Evolutionary conservation across 2,888 invertebrate species (phyloP).

Genomic region (Quadriops clusia): DNA sequence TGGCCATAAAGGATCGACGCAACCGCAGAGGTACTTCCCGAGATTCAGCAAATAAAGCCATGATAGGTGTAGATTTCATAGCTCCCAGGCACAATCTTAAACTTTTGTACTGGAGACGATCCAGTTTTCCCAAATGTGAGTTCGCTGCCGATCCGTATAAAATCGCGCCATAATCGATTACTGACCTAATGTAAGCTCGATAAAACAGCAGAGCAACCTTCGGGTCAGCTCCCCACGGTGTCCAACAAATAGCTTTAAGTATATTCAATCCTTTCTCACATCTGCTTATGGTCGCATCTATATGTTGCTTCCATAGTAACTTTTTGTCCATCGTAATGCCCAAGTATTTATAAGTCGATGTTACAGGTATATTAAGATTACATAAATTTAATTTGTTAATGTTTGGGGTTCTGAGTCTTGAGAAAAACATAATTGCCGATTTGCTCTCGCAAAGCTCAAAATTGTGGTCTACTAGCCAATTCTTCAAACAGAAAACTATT

Average conservation of each 20-base stretch:
- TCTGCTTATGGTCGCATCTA: not conserved
- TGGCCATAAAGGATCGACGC: no score
- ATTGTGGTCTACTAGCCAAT: no score
- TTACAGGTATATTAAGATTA: no score
- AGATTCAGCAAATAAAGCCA: not conserved
- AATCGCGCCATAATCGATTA: slow-evolving; percentile 2
- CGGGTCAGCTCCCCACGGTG: not conserved
- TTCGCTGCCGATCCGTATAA: slow-evolving; percentile 1
- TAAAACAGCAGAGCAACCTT: slow-evolving; percentile 1
- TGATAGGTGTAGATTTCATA: not conserved
- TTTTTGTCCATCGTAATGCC: no score
- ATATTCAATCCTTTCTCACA: not conserved
- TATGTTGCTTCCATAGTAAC: not conserved
- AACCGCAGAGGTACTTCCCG: not conserved
- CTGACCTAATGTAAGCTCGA: not conserved
- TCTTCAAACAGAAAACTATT: no score
- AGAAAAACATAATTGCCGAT: no score
- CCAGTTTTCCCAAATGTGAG: not conserved
- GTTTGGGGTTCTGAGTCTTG: no score
- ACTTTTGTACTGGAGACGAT: not conserved
- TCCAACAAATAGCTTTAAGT: not conserved
- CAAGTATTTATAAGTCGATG: no score
- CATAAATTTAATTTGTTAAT: no score
- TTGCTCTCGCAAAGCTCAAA: no score
- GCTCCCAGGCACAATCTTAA: not conserved